Evolutionary conservation across 2,888 invertebrate genomes (phyloP), one percentile per base, ranked within the genome.

Genomic region (Machimus rusticus): DNA sequence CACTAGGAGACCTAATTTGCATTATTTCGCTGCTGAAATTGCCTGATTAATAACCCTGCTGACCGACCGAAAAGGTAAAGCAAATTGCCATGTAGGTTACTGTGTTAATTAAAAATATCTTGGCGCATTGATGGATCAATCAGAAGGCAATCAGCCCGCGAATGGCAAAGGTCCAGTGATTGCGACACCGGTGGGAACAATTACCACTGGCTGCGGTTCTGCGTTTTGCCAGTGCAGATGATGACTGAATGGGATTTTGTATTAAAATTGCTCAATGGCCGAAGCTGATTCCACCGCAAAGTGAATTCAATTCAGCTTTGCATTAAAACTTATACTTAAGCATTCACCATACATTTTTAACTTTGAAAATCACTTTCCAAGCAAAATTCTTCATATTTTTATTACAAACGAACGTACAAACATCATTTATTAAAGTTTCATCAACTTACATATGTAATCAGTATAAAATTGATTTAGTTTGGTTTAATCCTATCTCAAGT

Each of bases 71-170:
- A 76, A 37, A 37, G 76, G 76, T 14, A 76, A 39, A 2, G 39
- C 76, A 39, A 76, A 76, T 76, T 37, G 76, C 37, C 76, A 37
- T 76, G 76, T 78, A 46, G 78, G 78, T 46, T 78, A 78, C 39
- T 46, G 78, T 39, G 78, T 43, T 78, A 78, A 78, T 78, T 78
- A 78, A 78, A 78, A 78, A 78, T 78, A 78, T 78, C 23, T 39
- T 46, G 23, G 39, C 28, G 43, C 37, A 39, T 78, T 78, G 78
- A 23, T 78, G 39, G 78, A 46, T 46, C 43, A 43, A 78, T 78
- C 78, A 28, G 46, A 78, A 78, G 43, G 78, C 23, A 43, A 78
- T 78, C 76, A 76, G n/a, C 76, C 37, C 12, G 76, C 34, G 76
- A 76, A 34, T 76, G 76, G 76, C 76, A 76, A 39, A 34, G 39